phyloP scores from a whole-genome alignment of 30 jellyfish, hydroid and myxozoan species.

The Turritopsis rubra region DNA sequence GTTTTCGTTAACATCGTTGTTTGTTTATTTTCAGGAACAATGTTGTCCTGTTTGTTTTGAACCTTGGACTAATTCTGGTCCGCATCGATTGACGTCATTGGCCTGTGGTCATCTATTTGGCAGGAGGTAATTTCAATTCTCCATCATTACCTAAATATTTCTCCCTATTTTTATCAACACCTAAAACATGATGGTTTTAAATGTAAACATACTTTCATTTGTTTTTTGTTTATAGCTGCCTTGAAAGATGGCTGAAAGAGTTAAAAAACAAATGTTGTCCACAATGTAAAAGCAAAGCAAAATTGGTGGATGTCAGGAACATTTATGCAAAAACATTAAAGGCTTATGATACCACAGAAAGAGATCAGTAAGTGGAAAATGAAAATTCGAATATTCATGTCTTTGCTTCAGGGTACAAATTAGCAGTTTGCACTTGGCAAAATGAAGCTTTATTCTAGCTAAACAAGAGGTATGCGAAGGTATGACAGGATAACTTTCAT shows the following conservation, averaged over 20 bases:
- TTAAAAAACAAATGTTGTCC: conserved; percentile 71
- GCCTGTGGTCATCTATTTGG: conserved; percentile 94
- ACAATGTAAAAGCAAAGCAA: conserved; percentile 84
- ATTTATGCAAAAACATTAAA: conserved; percentile 69
- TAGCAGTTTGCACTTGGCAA: too few relatives aligned
- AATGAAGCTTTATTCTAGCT: too few relatives aligned
- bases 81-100: conserved; percentile 72
- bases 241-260: conserved; percentile 87
- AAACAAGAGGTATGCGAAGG: too few relatives aligned
- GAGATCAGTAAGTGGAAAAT: conserved; percentile 54
- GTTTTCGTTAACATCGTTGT: too few relatives aligned
- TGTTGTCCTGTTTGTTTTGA: conserved; percentile 92
- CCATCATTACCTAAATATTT: too few relatives aligned
- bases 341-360: conserved; percentile 72
- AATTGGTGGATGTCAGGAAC: conserved; percentile 67
- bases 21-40: conserved; percentile 43
- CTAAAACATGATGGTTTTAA: too few relatives aligned
- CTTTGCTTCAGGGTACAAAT: too few relatives aligned
- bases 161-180: too few relatives aligned
- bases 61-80: conserved; percentile 91
- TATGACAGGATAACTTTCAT: too few relatives aligned
- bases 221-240: conserved; percentile 40
- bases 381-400: too few relatives aligned
- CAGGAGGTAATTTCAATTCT: conserved; percentile 50
- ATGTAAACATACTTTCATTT: not conserved